Conservation (phyloP, 2,888 invertebrate species). For the Ichneumoninae sp. region DNA sequence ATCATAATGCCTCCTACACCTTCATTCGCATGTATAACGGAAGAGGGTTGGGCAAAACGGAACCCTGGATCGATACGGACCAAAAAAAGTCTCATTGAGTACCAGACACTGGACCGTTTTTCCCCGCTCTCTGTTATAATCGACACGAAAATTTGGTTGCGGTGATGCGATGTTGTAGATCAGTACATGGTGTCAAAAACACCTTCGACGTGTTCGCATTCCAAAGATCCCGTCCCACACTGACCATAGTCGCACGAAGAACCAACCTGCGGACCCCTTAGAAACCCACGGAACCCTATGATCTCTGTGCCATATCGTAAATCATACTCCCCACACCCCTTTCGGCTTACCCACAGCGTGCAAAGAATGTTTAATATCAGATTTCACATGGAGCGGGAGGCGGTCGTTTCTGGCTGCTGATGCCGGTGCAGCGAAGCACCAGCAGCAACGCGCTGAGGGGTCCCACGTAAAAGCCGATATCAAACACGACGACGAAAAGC, state of each 20-base stretch:
- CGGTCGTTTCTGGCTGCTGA: slow-evolving; percentile 59
- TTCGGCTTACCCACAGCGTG: slow-evolving; percentile 69
- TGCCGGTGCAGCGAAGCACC: slow-evolving; percentile 57
- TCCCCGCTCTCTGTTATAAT: background rate
- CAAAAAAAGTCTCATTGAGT: background rate
- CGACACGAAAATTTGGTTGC: background rate
- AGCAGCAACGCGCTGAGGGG: slow-evolving; percentile 65
- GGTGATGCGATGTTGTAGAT: background rate
- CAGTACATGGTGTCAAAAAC: background rate
- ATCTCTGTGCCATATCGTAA: slow-evolving; percentile 35
- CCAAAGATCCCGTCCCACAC: background rate
- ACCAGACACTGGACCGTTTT: background rate
- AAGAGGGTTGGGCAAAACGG: background rate
- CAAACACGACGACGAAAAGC: slow-evolving; percentile 81
- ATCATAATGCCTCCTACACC: slow-evolving; percentile 25
- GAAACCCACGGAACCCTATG: slow-evolving; percentile 45
- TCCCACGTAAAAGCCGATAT: slow-evolving; percentile 80
- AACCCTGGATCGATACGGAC: background rate
- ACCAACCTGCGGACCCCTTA: slow-evolving; percentile 1
- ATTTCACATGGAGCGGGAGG: slow-evolving; percentile 75
- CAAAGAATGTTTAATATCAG: slow-evolving; percentile 81
- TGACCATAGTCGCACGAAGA: slow-evolving; percentile 3
- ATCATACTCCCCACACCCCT: slow-evolving; percentile 54
- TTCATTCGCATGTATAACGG: slow-evolving; percentile 23
- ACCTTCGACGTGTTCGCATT: slow-evolving; percentile 4